Evolutionary conservation across 2,797 vertebrate genomes (phyloP).

Genomic region (Melanogrammus aeglefinus): DNA sequence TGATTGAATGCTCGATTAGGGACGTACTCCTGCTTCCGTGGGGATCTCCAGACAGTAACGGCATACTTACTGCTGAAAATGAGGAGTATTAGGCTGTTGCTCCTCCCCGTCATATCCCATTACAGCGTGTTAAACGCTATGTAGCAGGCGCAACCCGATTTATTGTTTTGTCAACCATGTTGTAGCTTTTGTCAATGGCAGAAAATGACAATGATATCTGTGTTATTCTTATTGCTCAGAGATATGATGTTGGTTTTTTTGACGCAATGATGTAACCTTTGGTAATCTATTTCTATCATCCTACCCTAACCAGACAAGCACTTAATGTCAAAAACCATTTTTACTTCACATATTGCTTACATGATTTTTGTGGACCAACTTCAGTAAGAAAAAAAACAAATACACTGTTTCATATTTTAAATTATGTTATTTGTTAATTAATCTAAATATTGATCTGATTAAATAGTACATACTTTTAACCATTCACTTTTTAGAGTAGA

Average conservation of each 20-base stretch:
- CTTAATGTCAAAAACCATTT: background rate
- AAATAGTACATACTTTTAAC: background rate
- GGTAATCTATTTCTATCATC: background rate
- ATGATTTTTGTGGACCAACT: background rate
- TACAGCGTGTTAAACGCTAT: background rate
- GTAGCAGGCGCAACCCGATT: background rate
- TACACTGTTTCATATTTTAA: background rate
- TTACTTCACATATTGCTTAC: background rate
- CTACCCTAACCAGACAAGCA: background rate
- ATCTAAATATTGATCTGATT: background rate
- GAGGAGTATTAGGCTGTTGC: slow-evolving; percentile 5
- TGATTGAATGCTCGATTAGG: slow-evolving; percentile 37
- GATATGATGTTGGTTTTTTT: background rate
- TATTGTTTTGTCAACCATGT: slow-evolving; percentile 8
- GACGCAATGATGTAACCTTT: background rate
- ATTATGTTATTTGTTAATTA: background rate
- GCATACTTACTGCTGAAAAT: slow-evolving; percentile 14
- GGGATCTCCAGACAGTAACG: slow-evolving; percentile 12
- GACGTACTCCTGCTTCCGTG: slow-evolving; percentile 18
- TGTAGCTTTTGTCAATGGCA: background rate
- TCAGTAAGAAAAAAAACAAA: background rate
- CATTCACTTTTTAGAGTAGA: background rate
- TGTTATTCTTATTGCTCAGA: background rate
- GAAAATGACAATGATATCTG: background rate
- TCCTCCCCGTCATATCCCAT: slow-evolving; percentile 12